Evolutionary conservation across 2,113 vertebrate genomes (phyloP).

Genomic region (Murina feae): DNA sequence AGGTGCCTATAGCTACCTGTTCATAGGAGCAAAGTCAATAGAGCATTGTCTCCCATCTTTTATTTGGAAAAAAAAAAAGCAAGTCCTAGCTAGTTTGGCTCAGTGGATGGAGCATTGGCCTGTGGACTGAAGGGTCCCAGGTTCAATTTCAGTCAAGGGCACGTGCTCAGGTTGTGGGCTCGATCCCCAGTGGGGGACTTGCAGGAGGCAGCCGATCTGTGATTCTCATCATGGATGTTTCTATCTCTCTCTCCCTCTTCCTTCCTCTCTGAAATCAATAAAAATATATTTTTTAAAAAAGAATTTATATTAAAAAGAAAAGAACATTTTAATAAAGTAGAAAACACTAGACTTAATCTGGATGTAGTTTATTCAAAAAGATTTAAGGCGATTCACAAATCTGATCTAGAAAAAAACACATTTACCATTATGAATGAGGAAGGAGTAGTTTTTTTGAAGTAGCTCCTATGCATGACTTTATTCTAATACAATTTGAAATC

Average conservation of each 20-base stretch:
- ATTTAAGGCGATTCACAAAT: neutral
- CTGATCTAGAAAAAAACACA: neutral
- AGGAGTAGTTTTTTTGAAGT: neutral
- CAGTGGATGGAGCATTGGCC: neutral
- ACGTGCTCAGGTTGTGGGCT: too few relatives aligned
- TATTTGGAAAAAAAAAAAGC: neutral
- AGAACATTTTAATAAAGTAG: neutral
- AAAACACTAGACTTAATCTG: neutral
- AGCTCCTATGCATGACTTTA: neutral
- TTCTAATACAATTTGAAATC: slow-evolving; percentile 11
- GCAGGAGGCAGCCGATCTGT: too few relatives aligned
- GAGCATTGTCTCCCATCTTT: slow-evolving; percentile 40
- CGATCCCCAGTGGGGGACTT: too few relatives aligned
- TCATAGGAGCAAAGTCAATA: slow-evolving; percentile 56
- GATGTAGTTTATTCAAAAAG: neutral
- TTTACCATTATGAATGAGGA: neutral
- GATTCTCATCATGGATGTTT: too few relatives aligned
- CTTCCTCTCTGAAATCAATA: too few relatives aligned
- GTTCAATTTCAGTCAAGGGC: too few relatives aligned
- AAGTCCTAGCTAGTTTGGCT: too few relatives aligned
- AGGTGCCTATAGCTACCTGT: neutral
- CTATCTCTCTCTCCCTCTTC: too few relatives aligned
- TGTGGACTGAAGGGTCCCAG: too few relatives aligned
- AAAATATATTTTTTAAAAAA: too few relatives aligned
- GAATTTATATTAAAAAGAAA: neutral